These are phyloP conservation scores for Alosa alosa DNA, from an alignment of 2,113 vertebrate genomes.

Conservation along the genomic window DNA sequence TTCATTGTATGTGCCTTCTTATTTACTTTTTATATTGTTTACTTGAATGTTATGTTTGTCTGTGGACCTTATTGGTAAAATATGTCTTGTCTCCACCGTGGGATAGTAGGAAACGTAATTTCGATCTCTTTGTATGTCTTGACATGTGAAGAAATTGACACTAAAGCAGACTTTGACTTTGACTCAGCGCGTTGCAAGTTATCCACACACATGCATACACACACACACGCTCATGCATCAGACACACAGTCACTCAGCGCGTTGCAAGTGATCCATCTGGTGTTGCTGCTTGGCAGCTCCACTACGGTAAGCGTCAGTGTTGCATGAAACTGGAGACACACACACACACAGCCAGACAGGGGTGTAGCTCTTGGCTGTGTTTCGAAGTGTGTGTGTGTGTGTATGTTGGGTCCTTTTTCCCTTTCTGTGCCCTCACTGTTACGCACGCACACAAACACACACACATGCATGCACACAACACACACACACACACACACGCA, in stretches of 20 bases:
- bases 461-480: conserved; percentile 62
- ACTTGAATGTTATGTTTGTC: no score
- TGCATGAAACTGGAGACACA: conserved; percentile 76
- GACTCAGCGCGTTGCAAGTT: no score
- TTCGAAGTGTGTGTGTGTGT: background rate
- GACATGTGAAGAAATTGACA: no score
- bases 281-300: background rate
- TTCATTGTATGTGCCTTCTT: no score
- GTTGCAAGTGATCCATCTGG: background rate
- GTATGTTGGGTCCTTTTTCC: conserved; percentile 58
- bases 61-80: no score
- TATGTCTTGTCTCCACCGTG: no score
- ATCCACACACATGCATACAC: no score
- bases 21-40: no score
- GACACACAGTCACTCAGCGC: background rate
- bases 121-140: no score
- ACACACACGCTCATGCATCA: background rate
- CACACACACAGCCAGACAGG: conserved; percentile 74
- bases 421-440: conserved; percentile 28
- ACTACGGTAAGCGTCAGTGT: conserved; percentile 57
- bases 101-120: no score
- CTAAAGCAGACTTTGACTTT: no score
- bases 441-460: conserved; percentile 62
- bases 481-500: conserved; percentile 65
- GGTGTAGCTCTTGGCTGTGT: conserved; percentile 89